Evolutionary conservation across 2,888 invertebrate genomes (phyloP).

Genomic region (Dyspetes luteomarginatus): DNA sequence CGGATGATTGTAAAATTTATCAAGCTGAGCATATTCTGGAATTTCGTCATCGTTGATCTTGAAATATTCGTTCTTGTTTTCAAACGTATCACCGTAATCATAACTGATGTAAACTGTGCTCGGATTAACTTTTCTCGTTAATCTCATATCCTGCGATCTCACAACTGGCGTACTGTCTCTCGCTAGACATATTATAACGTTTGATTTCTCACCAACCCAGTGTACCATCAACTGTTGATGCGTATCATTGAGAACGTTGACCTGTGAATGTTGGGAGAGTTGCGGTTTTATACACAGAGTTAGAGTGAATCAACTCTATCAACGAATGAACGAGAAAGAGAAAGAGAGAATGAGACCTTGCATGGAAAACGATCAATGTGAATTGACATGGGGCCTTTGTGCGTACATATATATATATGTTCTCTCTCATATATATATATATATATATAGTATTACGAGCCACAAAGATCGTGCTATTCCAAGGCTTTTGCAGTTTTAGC

Average conservation of each 20-base stretch:
- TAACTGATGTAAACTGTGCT: constrained; percentile 94
- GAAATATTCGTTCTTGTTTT: constrained; percentile 89
- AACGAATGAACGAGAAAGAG: background rate
- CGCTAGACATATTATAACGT: constrained; percentile 94
- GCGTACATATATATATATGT: background rate
- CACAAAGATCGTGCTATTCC: background rate
- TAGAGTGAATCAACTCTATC: constrained; percentile 4
- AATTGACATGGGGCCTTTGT: constrained; percentile 32
- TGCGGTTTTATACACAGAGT: constrained; percentile 22
- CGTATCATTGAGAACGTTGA: constrained; percentile 91
- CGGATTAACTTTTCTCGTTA: constrained; percentile 82
- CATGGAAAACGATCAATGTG: constrained; percentile 61
- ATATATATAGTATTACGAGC: background rate
- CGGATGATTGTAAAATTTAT: constrained; percentile 94
- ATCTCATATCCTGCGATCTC: constrained; percentile 69
- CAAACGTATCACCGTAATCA: constrained; percentile 93
- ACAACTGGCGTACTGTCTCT: constrained; percentile 87
- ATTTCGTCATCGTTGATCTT: constrained; percentile 80
- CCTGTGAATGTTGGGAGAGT: constrained; percentile 85
- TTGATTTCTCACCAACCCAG: constrained; percentile 95
- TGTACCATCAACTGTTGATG: constrained; percentile 96
- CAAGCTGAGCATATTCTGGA: constrained; percentile 88
- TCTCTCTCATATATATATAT: background rate
- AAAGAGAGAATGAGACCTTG: constrained; percentile 16
- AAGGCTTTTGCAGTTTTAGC: background rate